Percentiles rank a stretch among this genome's conserved stretches.
These are phyloP conservation scores for Anguilla japonica DNA, from an alignment of 2,113 vertebrate genomes.

Conservation along the genomic window DNA sequence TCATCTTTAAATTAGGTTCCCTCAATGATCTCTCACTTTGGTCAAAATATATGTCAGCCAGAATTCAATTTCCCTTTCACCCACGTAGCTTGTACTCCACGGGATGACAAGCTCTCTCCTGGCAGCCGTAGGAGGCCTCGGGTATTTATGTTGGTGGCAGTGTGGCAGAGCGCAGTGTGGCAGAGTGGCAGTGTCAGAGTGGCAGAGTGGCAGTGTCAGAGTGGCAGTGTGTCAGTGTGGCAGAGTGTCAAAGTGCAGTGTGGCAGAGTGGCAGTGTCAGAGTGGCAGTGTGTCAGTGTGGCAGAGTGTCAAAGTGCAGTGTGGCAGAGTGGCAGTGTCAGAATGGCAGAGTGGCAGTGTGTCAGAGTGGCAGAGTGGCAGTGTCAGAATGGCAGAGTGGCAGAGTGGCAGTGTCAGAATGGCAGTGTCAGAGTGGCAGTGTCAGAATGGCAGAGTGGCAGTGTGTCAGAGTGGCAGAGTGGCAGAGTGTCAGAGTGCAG, in stretches of 20 bases:
- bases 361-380: not conserved
- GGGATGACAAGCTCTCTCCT: slow-evolving; percentile 72
- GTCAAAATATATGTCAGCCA: slow-evolving; percentile 82
- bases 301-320: too few relatives aligned
- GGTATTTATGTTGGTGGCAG: not conserved
- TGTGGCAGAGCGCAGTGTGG: not conserved
- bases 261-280: not conserved
- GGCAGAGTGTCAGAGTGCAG: too few relatives aligned
- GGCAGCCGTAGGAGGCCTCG: not conserved
- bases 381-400: too few relatives aligned
- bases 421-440: not conserved
- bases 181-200: not conserved
- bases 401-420: too few relatives aligned
- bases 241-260: too few relatives aligned
- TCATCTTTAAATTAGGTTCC: slow-evolving; percentile 87
- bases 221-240: not conserved
- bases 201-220: not conserved
- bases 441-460: too few relatives aligned
- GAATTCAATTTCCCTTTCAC: slow-evolving; percentile 87
- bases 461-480: not conserved
- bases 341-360: not conserved
- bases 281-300: not conserved
- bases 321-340: not conserved
- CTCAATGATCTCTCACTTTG: slow-evolving; percentile 77
- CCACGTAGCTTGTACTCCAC: slow-evolving; percentile 50